Evolutionary conservation across 2,113 vertebrate species (phyloP).

Genomic region (Etia nguti): DNA sequence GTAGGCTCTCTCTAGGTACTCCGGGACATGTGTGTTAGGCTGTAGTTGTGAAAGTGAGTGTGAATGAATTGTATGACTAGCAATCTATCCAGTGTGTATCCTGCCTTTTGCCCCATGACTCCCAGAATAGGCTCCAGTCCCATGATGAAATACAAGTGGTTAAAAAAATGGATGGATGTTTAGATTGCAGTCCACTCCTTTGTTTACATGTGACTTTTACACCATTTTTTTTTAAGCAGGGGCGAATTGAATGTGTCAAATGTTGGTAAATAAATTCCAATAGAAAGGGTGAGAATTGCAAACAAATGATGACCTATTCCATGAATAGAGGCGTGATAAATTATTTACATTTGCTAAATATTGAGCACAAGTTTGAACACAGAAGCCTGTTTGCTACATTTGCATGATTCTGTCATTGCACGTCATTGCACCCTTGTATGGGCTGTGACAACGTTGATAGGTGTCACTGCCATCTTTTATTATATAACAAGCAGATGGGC

Average conservation of each 20-base stretch:
- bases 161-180: neutral
- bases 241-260: neutral
- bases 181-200: neutral
- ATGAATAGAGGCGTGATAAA: neutral
- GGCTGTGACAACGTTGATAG: constrained; percentile 19
- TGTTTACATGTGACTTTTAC: neutral
- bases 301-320: neutral
- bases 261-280: neutral
- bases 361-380: neutral
- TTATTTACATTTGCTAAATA: neutral
- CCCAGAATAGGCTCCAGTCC: neutral
- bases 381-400: neutral
- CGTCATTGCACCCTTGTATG: neutral
- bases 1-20: neutral
- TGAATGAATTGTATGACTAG: neutral
- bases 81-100: neutral
- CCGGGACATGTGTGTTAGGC: neutral
- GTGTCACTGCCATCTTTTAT: constrained; percentile 58
- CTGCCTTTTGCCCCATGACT: neutral
- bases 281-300: neutral
- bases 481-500: constrained; percentile 46
- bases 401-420: neutral
- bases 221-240: neutral
- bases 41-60: neutral
- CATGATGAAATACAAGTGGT: neutral